Percentiles rank a stretch among this genome's conserved stretches.
These are phyloP conservation scores for Drosophila trichaetosa DNA, from an alignment of 2,888 invertebrate genomes.

Conservation along the genomic window DNA sequence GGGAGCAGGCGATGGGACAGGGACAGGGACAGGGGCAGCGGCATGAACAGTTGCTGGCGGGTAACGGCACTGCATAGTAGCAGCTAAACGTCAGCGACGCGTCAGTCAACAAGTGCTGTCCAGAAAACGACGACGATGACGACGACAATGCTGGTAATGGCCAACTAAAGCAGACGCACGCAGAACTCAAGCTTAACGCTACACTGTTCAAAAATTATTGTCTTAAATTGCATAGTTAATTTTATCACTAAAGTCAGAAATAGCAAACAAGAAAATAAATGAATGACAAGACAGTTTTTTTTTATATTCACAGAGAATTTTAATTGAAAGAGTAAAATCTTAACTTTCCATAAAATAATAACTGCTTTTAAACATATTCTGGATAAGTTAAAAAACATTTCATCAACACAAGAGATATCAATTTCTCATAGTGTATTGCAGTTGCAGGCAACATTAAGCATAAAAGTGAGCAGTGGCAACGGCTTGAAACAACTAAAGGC, in stretches of 20 bases:
- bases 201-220: background rate
- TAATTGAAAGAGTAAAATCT: background rate
- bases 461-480: conserved; percentile 28
- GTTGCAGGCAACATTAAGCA: conserved; percentile 39
- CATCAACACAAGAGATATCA: background rate
- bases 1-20: conserved; percentile 2
- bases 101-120: conserved; percentile 47
- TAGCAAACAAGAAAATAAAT: background rate
- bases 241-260: background rate
- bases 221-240: background rate
- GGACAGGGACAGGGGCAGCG: background rate
- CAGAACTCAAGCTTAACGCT: background rate
- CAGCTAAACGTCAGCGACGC: conserved; percentile 52
- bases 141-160: conserved; percentile 57
- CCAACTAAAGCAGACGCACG: conserved; percentile 44
- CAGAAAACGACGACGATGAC: conserved; percentile 13
- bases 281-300: background rate
- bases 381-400: background rate
- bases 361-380: background rate
- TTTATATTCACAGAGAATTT: background rate
- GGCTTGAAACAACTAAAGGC: conserved; percentile 51
- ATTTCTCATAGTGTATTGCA: conserved; percentile 4
- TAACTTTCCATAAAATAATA: background rate
- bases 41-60: conserved; percentile 1
- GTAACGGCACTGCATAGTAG: conserved; percentile 46